Evolutionary conservation across 1,140 invertebrate species (phyloP), one percentile per base, ranked within the genome.

Genomic region (Vollenhovia emeryi): DNA sequence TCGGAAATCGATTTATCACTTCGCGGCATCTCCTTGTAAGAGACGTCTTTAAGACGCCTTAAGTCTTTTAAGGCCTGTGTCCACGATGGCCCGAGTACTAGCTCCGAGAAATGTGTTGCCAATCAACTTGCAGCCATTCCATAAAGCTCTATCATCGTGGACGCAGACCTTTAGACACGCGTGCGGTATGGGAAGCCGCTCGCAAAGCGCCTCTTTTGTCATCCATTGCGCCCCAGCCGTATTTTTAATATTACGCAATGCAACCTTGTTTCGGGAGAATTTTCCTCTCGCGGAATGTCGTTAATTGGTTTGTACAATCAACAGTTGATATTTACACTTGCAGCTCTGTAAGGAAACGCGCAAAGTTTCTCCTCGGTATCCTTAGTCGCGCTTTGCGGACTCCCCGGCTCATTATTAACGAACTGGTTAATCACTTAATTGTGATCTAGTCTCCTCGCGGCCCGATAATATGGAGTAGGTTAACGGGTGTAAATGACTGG

Each of bases 401-500:
- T 21, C 24, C 11, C 15, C 27, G n/a, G n/a, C 6, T 69, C 7
- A 43, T 40, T 45, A 59, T 55, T 43, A 43, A 15, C 24, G 33
- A 13, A 21, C 24, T 45, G 18, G 15, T 45, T 43, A 80, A 80
- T 69, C 50, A 27, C 33, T 43, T 43, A n/a, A 57, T 80, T 13
- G 9, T 15, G 2, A 68, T 80, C 48, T 57, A 21, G 18, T 60
- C 13, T 60, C 8, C 24, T 66, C 36, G 36, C 15, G 18, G 15
- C 18, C 21, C 27, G 33, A 68, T 68, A 59, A 71, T 82, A 73
- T 59, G 15, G 66, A 82, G 50, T 73, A 59, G 66, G 40, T 73
- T 80, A 80, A 80, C 64, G 78, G 50, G 13, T 71, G 64, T 7
- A 57, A 82, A 82, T 82, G 43, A 50, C n/a, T 57, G 24, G 18